A percentile compares a stretch with the other conserved stretches of the same genome.
These are phyloP conservation scores for Frankliniella intonsa DNA, from an alignment of 2,888 invertebrate species.

Conservation along the genomic window DNA sequence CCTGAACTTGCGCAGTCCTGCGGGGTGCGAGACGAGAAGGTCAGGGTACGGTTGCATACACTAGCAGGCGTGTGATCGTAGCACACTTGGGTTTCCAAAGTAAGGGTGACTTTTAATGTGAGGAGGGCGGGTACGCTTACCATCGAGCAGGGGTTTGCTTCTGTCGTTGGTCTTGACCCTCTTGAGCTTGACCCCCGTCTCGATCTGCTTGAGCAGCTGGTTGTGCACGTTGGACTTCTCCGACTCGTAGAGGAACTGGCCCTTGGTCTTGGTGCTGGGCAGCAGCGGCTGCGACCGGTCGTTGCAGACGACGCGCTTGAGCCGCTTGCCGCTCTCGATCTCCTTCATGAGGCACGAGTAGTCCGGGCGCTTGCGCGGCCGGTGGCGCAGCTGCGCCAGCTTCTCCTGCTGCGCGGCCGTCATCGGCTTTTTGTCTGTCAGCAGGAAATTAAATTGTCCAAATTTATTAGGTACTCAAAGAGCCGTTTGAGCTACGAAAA, in stretches of 20 bases:
- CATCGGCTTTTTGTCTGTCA: conserved; percentile 51
- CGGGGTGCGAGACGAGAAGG: neutral
- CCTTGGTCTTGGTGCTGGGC: conserved; percentile 45
- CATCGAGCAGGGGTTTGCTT: conserved; percentile 77
- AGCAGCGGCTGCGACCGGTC: conserved; percentile 62
- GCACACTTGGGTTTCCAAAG: too few species aligned
- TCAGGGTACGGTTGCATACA: too few species aligned
- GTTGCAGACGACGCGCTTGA: conserved; percentile 79
- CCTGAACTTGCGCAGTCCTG: conserved; percentile 71
- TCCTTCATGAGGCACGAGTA: conserved; percentile 90
- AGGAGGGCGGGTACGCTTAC: conserved; percentile 47
- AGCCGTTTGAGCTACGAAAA: neutral
- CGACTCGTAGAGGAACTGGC: conserved; percentile 80
- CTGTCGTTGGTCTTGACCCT: conserved; percentile 77
- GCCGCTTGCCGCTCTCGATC: conserved; percentile 72
- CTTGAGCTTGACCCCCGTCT: conserved; percentile 68
- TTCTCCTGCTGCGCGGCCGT: conserved; percentile 59
- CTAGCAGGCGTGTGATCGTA: neutral
- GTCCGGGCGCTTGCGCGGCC: conserved; percentile 77
- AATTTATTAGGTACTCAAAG: too few species aligned
- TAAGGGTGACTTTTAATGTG: too few species aligned
- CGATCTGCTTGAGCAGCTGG: conserved; percentile 74
- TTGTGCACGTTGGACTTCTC: conserved; percentile 76
- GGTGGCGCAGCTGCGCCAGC: conserved; percentile 65
- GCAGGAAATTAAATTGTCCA: neutral